phyloP scores from a whole-genome alignment of 2,888 invertebrate species.

The Carterocephalus palaemon region DNA sequence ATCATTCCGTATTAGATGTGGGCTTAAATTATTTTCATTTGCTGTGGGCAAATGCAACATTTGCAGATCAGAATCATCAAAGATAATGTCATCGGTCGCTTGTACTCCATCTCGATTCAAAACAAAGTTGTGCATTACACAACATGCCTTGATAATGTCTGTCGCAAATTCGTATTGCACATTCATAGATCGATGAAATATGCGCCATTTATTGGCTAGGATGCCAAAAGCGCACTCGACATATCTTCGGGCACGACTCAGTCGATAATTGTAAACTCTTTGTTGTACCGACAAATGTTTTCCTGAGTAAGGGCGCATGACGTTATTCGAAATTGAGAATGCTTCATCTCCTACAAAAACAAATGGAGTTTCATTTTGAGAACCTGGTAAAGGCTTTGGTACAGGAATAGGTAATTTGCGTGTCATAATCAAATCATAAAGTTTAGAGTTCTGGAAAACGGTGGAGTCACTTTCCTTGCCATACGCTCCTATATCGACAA shows the following conservation, averaged over 20 bases:
- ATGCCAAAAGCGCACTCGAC: slow-evolving; percentile 30
- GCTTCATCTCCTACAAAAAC: slow-evolving; percentile 1
- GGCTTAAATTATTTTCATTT: slow-evolving; percentile 1
- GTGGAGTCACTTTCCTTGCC: background rate
- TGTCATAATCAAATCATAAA: slow-evolving; percentile 17
- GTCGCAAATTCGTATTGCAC: background rate
- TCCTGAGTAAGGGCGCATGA: background rate
- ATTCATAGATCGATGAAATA: background rate
- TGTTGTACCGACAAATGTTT: background rate
- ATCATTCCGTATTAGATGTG: slow-evolving; percentile 25
- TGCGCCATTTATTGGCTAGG: slow-evolving; percentile 25
- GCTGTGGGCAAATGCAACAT: slow-evolving; percentile 5
- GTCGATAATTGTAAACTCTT: slow-evolving; percentile 28
- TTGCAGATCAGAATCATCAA: slow-evolving; percentile 27
- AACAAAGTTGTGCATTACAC: slow-evolving; percentile 11
- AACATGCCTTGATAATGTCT: background rate
- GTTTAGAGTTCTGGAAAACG: slow-evolving; percentile 19
- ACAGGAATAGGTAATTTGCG: slow-evolving; percentile 19
- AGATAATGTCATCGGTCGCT: slow-evolving; percentile 23
- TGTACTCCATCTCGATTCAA: slow-evolving; percentile 3
- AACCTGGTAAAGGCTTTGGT: slow-evolving; percentile 6
- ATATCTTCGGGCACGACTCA: slow-evolving; percentile 31
- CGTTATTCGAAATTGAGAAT: background rate
- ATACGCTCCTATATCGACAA: slow-evolving; percentile 23
- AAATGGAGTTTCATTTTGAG: slow-evolving; percentile 3